Base-by-base conservation (phyloP, 2,797 vertebrate genomes). In the Syngnathus rostellatus region DNA sequence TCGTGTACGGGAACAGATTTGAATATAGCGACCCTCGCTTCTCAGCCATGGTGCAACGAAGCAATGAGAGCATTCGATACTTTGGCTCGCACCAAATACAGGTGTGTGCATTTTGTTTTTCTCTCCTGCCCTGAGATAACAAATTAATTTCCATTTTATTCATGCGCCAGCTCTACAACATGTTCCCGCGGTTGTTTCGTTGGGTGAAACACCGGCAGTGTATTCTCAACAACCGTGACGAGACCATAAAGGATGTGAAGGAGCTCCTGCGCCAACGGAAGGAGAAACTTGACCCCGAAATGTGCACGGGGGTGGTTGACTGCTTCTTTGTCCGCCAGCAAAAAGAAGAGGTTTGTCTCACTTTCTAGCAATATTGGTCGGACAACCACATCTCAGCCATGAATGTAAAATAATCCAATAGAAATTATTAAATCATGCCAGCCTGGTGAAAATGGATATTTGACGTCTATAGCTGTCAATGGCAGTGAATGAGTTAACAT, bases 1-100 rank as follows among this genome's bases (percentile, higher is more conserved):
- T 90, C 2, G 83, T 91, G 41, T 89, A 82, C 2, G 90, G 89
- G 48, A 85, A 66, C 71, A 83, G 90, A 70, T 91, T 91, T 80
- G 86, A 92, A 40, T 90, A 90, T 45, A 58, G 16, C 43, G 85
- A 90, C 64, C 76, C 74, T 1, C 8, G 2, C 6, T 92, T 90
- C 54, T 66, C 38, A 37, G 31, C 19, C 19, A 21, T 89, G 75
- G 83, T 89, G 12, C 17, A 25, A n/a, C 72, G 76, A 63, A 50
- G 57, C 60, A 83, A 76, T 0, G 77, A 84, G 10, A 74, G 0
- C 37, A 59, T 87, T 21, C 66, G 51, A 0, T 0, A 86, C 1
- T 0, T 0, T 0, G 86, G 86, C 19, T 80, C 84, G 6, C 14
- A 68, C 37, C 16, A 72, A n/a, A 46, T 88, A 8, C 74, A 71